A percentile compares a stretch with the other conserved stretches of the same genome.
These are phyloP conservation scores for Dermolepida albohirtum DNA, from an alignment of 2,888 invertebrate genomes.

Conservation along the genomic window DNA sequence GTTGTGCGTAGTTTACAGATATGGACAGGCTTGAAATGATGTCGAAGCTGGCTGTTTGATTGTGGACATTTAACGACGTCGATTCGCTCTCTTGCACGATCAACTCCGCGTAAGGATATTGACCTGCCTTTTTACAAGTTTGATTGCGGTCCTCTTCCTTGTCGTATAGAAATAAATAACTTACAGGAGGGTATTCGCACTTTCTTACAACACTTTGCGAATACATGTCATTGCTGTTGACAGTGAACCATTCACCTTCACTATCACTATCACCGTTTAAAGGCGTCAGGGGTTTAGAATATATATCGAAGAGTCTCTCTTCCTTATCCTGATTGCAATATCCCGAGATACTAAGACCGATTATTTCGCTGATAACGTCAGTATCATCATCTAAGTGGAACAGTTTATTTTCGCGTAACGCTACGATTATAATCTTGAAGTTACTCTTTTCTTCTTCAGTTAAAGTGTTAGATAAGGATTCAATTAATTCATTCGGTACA, in stretches of 20 bases:
- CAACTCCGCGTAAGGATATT: slow-evolving; percentile 33
- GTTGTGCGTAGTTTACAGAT: slow-evolving; percentile 39
- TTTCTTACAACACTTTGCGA: slow-evolving; percentile 2
- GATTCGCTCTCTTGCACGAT: slow-evolving; percentile 32
- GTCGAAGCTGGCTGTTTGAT: slow-evolving; percentile 15
- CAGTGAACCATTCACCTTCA: slow-evolving; percentile 34
- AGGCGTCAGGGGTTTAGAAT: slow-evolving; percentile 12
- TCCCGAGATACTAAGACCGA: slow-evolving; percentile 23
- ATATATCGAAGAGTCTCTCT: slow-evolving; percentile 23
- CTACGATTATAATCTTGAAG: slow-evolving; percentile 32
- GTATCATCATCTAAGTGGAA: slow-evolving; percentile 19
- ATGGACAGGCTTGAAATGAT: slow-evolving; percentile 37
- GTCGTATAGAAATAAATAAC: slow-evolving; percentile 36
- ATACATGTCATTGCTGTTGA: slow-evolving; percentile 35
- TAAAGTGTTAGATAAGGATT: not conserved
- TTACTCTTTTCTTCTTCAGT: slow-evolving; percentile 24
- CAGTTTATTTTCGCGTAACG: slow-evolving; percentile 18
- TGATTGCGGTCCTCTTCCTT: slow-evolving; percentile 4
- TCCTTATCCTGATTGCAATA: slow-evolving; percentile 27
- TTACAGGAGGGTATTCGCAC: slow-evolving; percentile 33
- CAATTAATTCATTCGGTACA: slow-evolving; percentile 30
- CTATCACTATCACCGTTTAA: not conserved
- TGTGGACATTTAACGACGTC: slow-evolving; percentile 14
- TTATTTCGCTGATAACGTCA: slow-evolving; percentile 22
- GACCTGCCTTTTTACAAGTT: slow-evolving; percentile 10